Evolutionary conservation across 1,140 invertebrate species (phyloP), one percentile per base, ranked within the genome.

Genomic region (Cotesia glomerata): DNA sequence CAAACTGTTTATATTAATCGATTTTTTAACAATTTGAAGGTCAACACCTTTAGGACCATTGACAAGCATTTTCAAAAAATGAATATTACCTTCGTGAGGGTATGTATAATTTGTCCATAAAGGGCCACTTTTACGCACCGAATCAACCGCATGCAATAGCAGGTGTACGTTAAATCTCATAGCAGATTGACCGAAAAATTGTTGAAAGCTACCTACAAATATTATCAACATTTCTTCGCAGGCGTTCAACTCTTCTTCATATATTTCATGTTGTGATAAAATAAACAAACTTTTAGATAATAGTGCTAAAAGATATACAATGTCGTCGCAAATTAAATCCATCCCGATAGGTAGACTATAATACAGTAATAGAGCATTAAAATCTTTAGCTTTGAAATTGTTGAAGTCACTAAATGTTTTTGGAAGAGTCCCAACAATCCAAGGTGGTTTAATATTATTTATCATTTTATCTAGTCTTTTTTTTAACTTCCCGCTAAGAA

Each of bases 101-200:
- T 73, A 74, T 5, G 63, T 63, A 0, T 72, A 74, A 54, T 62
- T 71, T 1, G 34, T n/a, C 45, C 56, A 74, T 1, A 76, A 54
- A 18, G 56, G 58, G n/a, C 69, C 71, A 26, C n/a, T 65, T 18
- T 71, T 34, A 52, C 65, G 5, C n/a, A 73, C 51, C n/a, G 68
- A 67, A 3, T 67, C n/a, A 2, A 71, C 64, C 32, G 58, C 26
- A 32, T 76, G 72, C 8, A 69, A 26, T 9, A 71, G 16, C 11
- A 49, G 18, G 35, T 75, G 67, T 5, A 73, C 51, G 58, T 73
- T 73, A 56, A 62, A 75, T 26, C 49, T 67, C 69, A 75, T 73
- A 11, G 3, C 16, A 13, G 66, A 16, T 18, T 35, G 4, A 8
- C 63, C 71, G 32, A 73, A 75, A 3, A 67, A 71, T 5, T 8